Conservation (phyloP, 2,797 vertebrate genomes). For the Pseudopleuronectes americanus region DNA sequence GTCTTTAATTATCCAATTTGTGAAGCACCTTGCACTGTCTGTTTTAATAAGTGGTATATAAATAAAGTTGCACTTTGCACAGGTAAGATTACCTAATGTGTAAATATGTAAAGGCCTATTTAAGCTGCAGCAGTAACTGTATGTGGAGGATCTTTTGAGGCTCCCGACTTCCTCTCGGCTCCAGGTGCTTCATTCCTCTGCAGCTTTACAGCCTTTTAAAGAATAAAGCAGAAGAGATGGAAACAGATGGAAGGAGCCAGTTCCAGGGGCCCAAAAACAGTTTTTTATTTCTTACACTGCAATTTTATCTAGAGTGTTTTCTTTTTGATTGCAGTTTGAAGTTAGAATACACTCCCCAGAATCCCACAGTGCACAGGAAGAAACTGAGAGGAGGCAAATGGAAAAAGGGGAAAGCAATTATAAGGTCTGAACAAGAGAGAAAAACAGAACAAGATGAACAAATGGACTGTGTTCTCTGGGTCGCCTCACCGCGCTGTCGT, state of each 20-base stretch:
- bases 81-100: constrained; percentile 17
- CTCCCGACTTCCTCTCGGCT: neutral
- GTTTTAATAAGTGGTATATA: too few species aligned
- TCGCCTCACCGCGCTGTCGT: too few species aligned
- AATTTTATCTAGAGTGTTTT: neutral
- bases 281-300: neutral
- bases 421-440: neutral
- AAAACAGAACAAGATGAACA: constrained; percentile 16
- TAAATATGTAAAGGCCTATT: constrained; percentile 5
- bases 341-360: neutral
- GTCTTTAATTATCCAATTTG: too few species aligned
- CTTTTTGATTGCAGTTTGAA: constrained; percentile 8
- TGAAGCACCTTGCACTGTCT: too few species aligned
- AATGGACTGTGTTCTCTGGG: constrained; percentile 2
- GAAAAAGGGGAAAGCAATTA: constrained; percentile 5
- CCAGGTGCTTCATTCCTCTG: neutral
- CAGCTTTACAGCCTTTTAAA: neutral
- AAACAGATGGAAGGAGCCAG: neutral
- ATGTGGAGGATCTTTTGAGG: neutral
- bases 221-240: neutral
- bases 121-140: neutral
- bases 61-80: constrained; percentile 33
- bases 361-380: neutral
- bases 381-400: constrained; percentile 1
- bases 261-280: neutral